Conservation (phyloP, 2,797 vertebrate species). For the Nyctibius grandis region DNA sequence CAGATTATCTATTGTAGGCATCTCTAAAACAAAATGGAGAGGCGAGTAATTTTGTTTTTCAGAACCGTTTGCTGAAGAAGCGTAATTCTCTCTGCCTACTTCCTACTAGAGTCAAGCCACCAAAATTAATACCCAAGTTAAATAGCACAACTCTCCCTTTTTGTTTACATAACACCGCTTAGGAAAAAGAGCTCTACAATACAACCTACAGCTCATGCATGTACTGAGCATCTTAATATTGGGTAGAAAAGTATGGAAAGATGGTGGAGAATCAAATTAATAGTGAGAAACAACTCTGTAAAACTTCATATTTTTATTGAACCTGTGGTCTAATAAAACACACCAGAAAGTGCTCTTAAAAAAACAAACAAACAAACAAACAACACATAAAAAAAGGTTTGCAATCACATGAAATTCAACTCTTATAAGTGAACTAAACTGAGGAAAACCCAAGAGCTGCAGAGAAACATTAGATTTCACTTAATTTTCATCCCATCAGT, state of each 20-base stretch:
- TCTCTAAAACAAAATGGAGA: not conserved
- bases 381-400: not conserved
- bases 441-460: not conserved
- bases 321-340: not conserved
- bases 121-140: not conserved
- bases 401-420: not conserved
- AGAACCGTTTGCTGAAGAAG: not conserved
- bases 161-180: fast-evolving
- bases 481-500: not conserved
- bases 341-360: not conserved
- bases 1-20: not conserved
- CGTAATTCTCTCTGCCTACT: not conserved
- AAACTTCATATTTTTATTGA: not conserved
- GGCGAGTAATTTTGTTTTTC: not conserved
- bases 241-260: not conserved
- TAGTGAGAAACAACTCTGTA: not conserved
- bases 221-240: not conserved
- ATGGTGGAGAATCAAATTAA: not conserved
- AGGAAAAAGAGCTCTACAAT: not conserved
- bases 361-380: not conserved
- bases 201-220: not conserved
- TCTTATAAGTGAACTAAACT: not conserved
- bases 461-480: not conserved
- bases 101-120: not conserved
- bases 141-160: not conserved